Conservation (phyloP, 2,888 invertebrate genomes). For the Muscina levida region DNA sequence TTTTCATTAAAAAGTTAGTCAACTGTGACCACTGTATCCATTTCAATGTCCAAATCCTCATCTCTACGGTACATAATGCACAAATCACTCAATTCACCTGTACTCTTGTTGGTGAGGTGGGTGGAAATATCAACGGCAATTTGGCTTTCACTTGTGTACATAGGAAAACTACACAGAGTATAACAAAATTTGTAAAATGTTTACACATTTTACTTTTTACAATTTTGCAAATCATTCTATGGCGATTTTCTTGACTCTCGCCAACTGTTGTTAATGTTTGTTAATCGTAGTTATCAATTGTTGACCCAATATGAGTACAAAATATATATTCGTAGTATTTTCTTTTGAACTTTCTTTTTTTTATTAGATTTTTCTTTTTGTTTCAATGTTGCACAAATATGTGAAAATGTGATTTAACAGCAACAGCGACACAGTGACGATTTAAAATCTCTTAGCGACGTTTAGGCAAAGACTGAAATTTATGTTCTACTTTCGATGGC, state of each 20-base stretch:
- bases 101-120: conserved; percentile 76
- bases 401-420: too few relatives aligned
- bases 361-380: conserved; percentile 1
- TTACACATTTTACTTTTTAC: conserved; percentile 24
- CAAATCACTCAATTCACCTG: conserved; percentile 70
- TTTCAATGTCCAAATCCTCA: too few relatives aligned
- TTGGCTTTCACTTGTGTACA: conserved; percentile 37
- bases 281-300: too few relatives aligned
- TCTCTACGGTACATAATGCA: too few relatives aligned
- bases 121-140: conserved; percentile 74
- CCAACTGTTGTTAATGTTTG: too few relatives aligned
- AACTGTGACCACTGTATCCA: too few relatives aligned
- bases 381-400: conserved; percentile 21
- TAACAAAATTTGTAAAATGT: conserved; percentile 5
- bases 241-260: neutral
- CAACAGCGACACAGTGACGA: too few relatives aligned
- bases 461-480: conserved; percentile 44
- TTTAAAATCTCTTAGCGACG: conserved; percentile 35
- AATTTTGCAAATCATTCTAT: neutral
- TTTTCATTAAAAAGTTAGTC: too few relatives aligned
- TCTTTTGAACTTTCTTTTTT: neutral
- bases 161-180: conserved; percentile 11
- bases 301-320: too few relatives aligned
- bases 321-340: too few relatives aligned
- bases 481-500: conserved; percentile 41